Evolutionary conservation across 2,888 invertebrate species (phyloP).

Genomic region (Drosophila anomalipes): DNA sequence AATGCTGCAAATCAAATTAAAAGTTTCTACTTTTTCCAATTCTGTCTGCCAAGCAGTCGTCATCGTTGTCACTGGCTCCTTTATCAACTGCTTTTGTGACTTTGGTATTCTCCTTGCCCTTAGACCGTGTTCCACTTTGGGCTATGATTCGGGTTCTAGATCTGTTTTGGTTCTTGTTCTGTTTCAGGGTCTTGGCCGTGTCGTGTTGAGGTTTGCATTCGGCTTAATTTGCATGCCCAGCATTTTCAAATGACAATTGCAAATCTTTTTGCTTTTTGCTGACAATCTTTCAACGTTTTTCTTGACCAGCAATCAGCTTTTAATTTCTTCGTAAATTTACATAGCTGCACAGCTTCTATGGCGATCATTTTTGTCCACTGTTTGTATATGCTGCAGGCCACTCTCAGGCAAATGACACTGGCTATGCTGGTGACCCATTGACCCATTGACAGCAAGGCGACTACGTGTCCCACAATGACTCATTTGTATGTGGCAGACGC

Average conservation of each 20-base stretch:
- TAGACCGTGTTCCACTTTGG: conserved; percentile 6
- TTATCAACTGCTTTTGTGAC: conserved; percentile 57
- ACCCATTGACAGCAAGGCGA: conserved; percentile 61
- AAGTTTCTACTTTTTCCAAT: conserved; percentile 72
- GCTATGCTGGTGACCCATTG: conserved; percentile 60
- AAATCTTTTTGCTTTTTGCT: conserved; percentile 57
- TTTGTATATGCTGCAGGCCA: neutral
- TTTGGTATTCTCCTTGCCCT: conserved; percentile 15
- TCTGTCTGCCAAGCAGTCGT: conserved; percentile 43
- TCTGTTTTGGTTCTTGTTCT: conserved; percentile 1
- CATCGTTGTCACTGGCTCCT: conserved; percentile 60
- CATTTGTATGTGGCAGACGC: conserved; percentile 77
- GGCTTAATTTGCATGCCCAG: conserved; percentile 70
- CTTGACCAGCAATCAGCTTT: conserved; percentile 69
- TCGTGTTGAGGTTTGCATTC: conserved; percentile 20
- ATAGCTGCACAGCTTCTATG: conserved; percentile 13
- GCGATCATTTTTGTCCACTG: neutral
- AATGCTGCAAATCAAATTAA: conserved; percentile 83
- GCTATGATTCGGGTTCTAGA: conserved; percentile 1
- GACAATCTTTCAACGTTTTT: conserved; percentile 9
- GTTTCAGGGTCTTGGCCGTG: neutral
- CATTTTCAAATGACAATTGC: conserved; percentile 74
- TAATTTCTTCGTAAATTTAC: conserved; percentile 76
- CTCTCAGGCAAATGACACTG: conserved; percentile 15
- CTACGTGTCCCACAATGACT: conserved; percentile 64